Evolutionary conservation across 2,113 vertebrate species (phyloP), one percentile per base, ranked within the genome.

Genomic region (Malurus melanocephalus): DNA sequence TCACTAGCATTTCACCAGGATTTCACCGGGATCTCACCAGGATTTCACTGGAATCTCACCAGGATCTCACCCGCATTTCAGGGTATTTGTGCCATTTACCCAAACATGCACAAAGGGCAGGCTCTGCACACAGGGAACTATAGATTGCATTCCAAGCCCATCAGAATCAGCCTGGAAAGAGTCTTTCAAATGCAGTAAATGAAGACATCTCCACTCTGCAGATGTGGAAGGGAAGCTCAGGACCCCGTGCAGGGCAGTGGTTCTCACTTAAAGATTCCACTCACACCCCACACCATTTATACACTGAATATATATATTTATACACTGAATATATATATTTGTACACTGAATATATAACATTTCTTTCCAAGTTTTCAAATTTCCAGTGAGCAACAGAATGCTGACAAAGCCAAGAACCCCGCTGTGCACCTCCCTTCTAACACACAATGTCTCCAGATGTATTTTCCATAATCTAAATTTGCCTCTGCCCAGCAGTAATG

Each of bases 171-270:
- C 12, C 52, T 26, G 20, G 69, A 9, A 27, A 27, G 68, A 20
- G 20, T 16, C 55, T 65, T 33, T 23, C 12, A 7, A 0, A 3
- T 28, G 43, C 49, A 72, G 66, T 20, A 55, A 28, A 35, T 6
- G 7, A 61, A 68, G 46, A 38, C 3, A 11, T 14, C 52, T 30
- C 55, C 14, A 6, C 24, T 40, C 53, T 18, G 20, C 1, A 75
- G 61, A 24, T 8, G 42, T 16, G 10, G 7, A 32, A 24, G 20
- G 4, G 20, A 57, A 81, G 65, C 56, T 51, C 49, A 71, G 45
- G 7, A 18, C 7, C 19, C 55, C 7, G 28, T 0, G 3, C 32
- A 61, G 23, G 46, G 24, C 10, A 32, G 26, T 1, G 33, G 38
- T 24, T 38, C 46, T 64, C 55, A 32, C 22, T 19, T 11, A 43